Evolutionary conservation across 2,888 invertebrate species (phyloP).

Genomic region (Brachypterus glaber): DNA sequence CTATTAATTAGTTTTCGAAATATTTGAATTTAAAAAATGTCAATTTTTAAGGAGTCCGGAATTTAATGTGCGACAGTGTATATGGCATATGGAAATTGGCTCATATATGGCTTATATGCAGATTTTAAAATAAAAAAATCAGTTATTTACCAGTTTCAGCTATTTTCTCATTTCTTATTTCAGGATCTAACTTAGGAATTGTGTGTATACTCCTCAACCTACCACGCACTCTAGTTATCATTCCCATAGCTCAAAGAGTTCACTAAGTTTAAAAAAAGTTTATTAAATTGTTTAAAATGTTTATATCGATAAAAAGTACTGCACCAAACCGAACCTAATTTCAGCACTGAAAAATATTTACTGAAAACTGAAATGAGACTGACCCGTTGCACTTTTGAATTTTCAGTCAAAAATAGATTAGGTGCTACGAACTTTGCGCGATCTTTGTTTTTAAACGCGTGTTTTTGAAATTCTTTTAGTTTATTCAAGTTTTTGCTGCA

Average conservation of each 20-base stretch:
- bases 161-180: constrained; percentile 57
- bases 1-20: too few species aligned
- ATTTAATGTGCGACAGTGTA: too few species aligned
- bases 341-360: not conserved
- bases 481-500: constrained; percentile 13
- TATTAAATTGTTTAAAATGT: constrained; percentile 10
- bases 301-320: not conserved
- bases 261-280: too few species aligned
- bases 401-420: not conserved
- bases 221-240: constrained; percentile 62
- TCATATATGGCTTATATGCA: too few species aligned
- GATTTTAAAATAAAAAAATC: constrained; percentile 2
- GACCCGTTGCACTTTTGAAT: not conserved
- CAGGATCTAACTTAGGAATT: constrained; percentile 51
- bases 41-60: too few species aligned
- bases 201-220: constrained; percentile 48
- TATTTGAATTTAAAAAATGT: too few species aligned
- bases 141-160: constrained; percentile 52
- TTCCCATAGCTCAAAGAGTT: too few species aligned
- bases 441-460: constrained; percentile 13
- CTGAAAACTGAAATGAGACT: not conserved
- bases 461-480: constrained; percentile 12
- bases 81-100: too few species aligned
- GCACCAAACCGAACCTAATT: not conserved
- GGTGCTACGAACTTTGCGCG: constrained; percentile 6